A percentile compares a stretch with the other conserved stretches of the same genome.
These are phyloP conservation scores for Pristionchus entomophagus DNA, from an alignment of 2,888 invertebrate genomes.

Conservation along the genomic window DNA sequence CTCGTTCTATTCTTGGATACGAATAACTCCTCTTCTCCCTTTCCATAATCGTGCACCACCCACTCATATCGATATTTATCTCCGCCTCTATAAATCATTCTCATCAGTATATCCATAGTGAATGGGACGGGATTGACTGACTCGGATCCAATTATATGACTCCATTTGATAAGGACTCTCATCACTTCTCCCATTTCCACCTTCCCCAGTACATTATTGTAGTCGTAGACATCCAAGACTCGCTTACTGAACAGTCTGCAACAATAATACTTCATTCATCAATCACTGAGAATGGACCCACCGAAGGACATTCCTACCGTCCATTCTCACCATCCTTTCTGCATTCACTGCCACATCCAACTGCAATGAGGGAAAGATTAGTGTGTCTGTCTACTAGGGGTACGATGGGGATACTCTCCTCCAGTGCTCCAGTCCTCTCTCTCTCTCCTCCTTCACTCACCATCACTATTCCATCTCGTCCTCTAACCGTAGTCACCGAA, in stretches of 20 bases:
- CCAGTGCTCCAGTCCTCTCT: background rate
- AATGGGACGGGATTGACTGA: background rate
- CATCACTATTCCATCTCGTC: background rate
- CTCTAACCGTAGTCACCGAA: background rate
- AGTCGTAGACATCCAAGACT: slow-evolving; percentile 18
- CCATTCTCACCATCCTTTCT: slow-evolving; percentile 1
- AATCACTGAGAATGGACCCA: background rate
- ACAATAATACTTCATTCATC: no score
- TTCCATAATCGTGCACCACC: background rate
- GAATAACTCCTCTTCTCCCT: background rate
- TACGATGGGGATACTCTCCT: no score
- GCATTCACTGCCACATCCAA: background rate
- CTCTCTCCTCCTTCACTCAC: background rate
- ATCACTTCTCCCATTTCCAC: background rate
- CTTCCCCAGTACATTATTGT: background rate
- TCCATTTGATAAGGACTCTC: background rate
- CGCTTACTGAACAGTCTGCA: background rate
- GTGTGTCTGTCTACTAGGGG: no score
- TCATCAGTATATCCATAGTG: background rate
- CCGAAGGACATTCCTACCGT: background rate
- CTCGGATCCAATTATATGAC: background rate
- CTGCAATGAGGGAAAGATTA: background rate
- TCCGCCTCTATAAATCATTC: no score
- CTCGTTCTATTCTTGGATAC: background rate
- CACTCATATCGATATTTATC: background rate